Evolutionary conservation across 2,888 invertebrate genomes (phyloP).

Genomic region (Drepanosiphum platanoidis): DNA sequence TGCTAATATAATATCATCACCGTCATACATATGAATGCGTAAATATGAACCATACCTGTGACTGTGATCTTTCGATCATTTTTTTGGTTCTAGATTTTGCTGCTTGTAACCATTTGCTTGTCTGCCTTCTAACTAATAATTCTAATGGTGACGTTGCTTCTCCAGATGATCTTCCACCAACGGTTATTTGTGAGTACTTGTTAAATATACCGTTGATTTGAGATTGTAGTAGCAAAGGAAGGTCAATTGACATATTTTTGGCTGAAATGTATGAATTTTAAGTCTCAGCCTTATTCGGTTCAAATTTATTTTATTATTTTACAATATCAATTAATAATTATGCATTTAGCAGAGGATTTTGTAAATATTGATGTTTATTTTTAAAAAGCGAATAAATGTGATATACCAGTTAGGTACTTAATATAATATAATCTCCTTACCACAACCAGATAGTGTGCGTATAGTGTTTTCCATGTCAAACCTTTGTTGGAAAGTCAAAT

Average conservation of each 20-base stretch:
- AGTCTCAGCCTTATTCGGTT: too few relatives aligned
- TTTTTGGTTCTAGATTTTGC: conserved; percentile 79
- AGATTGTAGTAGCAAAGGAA: conserved; percentile 89
- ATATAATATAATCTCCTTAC: conserved; percentile 70
- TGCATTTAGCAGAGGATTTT: too few relatives aligned
- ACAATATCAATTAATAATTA: background rate
- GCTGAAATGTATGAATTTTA: conserved; percentile 74
- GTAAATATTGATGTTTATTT: too few relatives aligned
- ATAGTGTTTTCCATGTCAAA: conserved; percentile 97
- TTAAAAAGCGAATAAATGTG: too few relatives aligned
- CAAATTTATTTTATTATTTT: too few relatives aligned
- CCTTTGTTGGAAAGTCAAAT: conserved; percentile 88
- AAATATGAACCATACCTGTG: conserved; percentile 72
- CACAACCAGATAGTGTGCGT: conserved; percentile 90
- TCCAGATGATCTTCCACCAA: background rate
- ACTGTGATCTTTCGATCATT: conserved; percentile 79
- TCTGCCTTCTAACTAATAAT: conserved; percentile 73
- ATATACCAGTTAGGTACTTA: background rate
- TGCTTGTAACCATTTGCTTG: conserved; percentile 88
- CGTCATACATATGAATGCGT: background rate
- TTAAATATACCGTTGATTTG: conserved; percentile 90
- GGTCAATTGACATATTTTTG: conserved; percentile 89
- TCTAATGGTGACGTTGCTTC: conserved; percentile 11
- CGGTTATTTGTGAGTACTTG: conserved; percentile 70
- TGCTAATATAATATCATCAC: background rate